Evolutionary conservation across 37 sponge, comb jelly and placozoan species (phyloP).

Genomic region (Halichondria panicea): DNA sequence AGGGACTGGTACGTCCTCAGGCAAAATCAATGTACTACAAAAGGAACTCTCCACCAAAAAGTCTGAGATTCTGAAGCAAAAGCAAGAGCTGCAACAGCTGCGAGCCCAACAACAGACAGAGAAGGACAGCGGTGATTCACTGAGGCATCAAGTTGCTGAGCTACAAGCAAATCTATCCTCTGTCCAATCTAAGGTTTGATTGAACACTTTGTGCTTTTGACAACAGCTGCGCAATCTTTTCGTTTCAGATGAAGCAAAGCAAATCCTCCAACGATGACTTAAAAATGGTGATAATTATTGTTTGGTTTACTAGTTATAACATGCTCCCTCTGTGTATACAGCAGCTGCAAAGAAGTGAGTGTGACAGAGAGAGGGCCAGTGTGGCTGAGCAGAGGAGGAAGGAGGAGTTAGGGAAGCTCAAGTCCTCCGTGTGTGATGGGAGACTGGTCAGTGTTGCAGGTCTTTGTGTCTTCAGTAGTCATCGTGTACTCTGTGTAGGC

Average conservation of each 20-base stretch:
- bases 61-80: not conserved
- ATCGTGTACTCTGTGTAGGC: not conserved
- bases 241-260: conserved; percentile 14
- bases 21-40: not conserved
- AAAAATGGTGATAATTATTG: conserved; percentile 7
- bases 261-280: conserved; percentile 5
- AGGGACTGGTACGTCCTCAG: too few relatives aligned
- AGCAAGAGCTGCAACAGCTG: not conserved
- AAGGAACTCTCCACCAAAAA: not conserved
- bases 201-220: not conserved
- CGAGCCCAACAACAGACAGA: not conserved
- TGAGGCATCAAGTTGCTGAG: conserved; percentile 6
- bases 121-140: not conserved
- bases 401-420: conserved; percentile 15
- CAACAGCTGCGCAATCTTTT: not conserved
- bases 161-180: not conserved
- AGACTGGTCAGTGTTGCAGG: not conserved
- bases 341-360: conserved; percentile 8
- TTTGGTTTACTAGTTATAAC: not conserved
- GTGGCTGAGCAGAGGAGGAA: conserved; percentile 17
- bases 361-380: not conserved
- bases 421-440: not conserved
- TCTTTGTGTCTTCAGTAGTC: not conserved
- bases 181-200: conserved; percentile 24
- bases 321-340: not conserved